Conservation (phyloP, 2,113 vertebrate genomes). For the Psittacula cyanocephala region DNA sequence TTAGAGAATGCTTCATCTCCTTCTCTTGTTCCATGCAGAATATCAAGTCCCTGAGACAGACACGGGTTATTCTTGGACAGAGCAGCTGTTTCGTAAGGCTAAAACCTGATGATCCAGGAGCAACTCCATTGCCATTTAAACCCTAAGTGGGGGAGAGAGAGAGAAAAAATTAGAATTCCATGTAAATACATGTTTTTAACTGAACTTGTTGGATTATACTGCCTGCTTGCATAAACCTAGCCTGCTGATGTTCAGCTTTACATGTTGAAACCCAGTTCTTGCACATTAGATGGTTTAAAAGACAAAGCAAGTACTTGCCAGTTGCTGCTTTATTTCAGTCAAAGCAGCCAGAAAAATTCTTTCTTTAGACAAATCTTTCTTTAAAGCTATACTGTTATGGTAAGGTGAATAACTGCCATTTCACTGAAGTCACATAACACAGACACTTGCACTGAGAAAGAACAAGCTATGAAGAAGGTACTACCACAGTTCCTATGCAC, state of each 20-base stretch:
- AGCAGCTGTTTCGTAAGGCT: constrained; percentile 69
- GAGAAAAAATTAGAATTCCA: not conserved
- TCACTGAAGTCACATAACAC: not conserved
- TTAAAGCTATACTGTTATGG: not conserved
- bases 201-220: not conserved
- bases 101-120: constrained; percentile 63
- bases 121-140: constrained; percentile 58
- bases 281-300: not conserved
- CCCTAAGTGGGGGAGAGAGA: constrained; percentile 23
- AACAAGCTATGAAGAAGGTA: not conserved
- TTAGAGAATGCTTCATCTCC: constrained; percentile 82
- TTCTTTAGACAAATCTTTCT: not conserved
- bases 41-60: constrained; percentile 90
- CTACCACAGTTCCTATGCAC: not conserved
- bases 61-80: constrained; percentile 80
- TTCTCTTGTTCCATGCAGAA: constrained; percentile 93
- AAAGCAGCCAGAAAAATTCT: not conserved
- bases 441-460: not conserved
- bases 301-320: not conserved
- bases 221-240: not conserved
- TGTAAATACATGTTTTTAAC: not conserved
- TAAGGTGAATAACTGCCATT: not conserved
- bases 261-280: not conserved
- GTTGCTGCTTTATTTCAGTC: not conserved
- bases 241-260: not conserved